These are phyloP conservation scores for Panulirus ornatus DNA, from an alignment of 1,140 invertebrate species.

Conservation along the genomic window DNA sequence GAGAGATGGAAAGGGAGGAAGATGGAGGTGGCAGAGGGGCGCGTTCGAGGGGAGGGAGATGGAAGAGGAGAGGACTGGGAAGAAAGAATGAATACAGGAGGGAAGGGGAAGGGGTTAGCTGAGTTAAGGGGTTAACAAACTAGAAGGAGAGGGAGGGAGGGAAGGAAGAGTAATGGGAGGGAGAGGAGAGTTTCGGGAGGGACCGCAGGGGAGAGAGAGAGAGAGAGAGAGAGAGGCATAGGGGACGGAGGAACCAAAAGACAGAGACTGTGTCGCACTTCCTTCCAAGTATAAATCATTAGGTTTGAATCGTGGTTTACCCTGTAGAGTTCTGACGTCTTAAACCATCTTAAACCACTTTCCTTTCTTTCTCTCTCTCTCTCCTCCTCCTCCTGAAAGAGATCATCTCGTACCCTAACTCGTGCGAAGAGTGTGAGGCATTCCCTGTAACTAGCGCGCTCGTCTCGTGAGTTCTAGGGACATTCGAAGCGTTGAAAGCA, in stretches of 20 bases:
- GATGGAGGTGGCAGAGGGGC: neutral
- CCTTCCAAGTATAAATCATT: too few relatives aligned
- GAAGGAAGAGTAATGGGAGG: neutral
- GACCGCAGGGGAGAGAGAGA: neutral
- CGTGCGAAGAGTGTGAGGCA: too few relatives aligned
- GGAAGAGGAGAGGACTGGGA: neutral
- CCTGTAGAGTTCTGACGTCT: too few relatives aligned
- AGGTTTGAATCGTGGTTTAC: too few relatives aligned
- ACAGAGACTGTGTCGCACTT: too few relatives aligned
- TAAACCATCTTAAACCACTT: neutral
- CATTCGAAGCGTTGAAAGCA: too few relatives aligned
- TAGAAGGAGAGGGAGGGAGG: too few relatives aligned
- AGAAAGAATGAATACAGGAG: neutral
- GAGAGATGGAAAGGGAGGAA: neutral
- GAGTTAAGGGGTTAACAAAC: too few relatives aligned
- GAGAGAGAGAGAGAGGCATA: neutral
- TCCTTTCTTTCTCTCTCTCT: neutral
- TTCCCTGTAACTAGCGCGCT: neutral
- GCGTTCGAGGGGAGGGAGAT: neutral
- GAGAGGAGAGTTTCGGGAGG: neutral
- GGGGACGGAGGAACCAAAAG: too few relatives aligned
- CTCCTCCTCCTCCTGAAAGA: too few relatives aligned
- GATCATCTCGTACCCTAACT: neutral
- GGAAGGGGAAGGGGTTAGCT: neutral
- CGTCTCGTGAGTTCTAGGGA: too few relatives aligned